Evolutionary conservation across 1,140 invertebrate species (phyloP).

Genomic region (Aphelenchoides avenae): DNA sequence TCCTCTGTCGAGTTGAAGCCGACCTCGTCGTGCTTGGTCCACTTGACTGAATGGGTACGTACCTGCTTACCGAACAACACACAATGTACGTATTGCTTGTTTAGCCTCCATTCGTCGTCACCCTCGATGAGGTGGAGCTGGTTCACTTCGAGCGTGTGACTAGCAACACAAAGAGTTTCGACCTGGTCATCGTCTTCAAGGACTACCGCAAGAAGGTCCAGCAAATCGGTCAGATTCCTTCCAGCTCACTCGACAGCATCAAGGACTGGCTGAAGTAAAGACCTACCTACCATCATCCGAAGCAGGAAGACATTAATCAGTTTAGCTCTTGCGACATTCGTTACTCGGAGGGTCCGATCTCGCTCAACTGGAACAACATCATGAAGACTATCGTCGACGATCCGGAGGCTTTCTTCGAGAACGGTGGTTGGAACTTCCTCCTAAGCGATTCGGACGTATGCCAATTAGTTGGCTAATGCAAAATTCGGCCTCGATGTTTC

Average conservation of each 20-base stretch:
- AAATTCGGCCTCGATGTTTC: constrained; percentile 41
- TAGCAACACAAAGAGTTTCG: constrained; percentile 97
- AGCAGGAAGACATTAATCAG: no score
- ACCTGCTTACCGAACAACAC: constrained; percentile 1
- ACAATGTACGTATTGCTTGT: constrained; percentile 36
- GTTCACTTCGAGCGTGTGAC: constrained; percentile 98
- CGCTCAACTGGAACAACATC: constrained; percentile 97
- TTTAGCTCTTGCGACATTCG: constrained; percentile 82
- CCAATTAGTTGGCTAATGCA: constrained; percentile 9
- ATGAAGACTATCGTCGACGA: constrained; percentile 99
- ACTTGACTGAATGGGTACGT: constrained; percentile 87
- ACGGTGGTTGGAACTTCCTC: constrained; percentile 95
- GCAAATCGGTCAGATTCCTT: constrained; percentile 95
- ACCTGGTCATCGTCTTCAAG: constrained; percentile 99
- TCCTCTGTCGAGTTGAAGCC: constrained; percentile 93
- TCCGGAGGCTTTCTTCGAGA: constrained; percentile 95
- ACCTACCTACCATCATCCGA: no score
- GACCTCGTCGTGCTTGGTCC: constrained; percentile 90
- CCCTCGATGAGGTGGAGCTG: constrained; percentile 91
- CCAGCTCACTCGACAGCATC: constrained; percentile 96
- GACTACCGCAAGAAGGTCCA: constrained; percentile 88
- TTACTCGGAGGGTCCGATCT: constrained; percentile 96
- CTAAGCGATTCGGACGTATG: constrained; percentile 76
- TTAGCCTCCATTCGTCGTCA: constrained; percentile 92
- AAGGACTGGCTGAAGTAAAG: constrained; percentile 97